phyloP scores from a whole-genome alignment of 1,140 invertebrate species.

The Zaprionus tsacasi region DNA sequence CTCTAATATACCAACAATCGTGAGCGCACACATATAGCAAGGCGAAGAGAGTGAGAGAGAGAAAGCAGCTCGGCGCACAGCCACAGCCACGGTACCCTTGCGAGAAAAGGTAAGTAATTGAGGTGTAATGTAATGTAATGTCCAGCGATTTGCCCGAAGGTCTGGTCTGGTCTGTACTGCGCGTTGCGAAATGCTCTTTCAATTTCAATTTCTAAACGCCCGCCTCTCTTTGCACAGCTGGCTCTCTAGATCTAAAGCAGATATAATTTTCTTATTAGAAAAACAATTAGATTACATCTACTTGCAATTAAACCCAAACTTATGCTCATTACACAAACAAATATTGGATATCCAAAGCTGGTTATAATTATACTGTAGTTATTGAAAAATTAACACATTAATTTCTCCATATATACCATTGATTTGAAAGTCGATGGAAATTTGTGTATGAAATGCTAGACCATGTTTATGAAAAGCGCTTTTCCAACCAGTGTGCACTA shows the following conservation, averaged over 20 bases:
- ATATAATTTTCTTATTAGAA: neutral
- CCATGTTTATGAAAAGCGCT: slow-evolving; percentile 32
- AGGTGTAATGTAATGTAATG: slow-evolving; percentile 58
- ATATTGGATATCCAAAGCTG: too few species aligned
- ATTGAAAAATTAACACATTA: too few species aligned
- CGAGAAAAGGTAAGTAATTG: slow-evolving; percentile 61
- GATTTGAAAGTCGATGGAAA: neutral
- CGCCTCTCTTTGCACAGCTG: slow-evolving; percentile 39
- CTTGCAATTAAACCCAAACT: neutral
- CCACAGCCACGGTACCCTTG: slow-evolving; percentile 50
- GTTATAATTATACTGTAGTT: too few species aligned
- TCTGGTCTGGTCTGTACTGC: slow-evolving; percentile 25
- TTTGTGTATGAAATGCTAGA: neutral
- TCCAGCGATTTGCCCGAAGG: slow-evolving; percentile 49
- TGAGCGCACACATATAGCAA: slow-evolving; percentile 50
- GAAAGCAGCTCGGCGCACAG: slow-evolving; percentile 45
- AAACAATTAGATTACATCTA: neutral
- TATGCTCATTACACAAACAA: neutral
- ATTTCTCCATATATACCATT: neutral
- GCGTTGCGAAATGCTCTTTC: slow-evolving; percentile 32
- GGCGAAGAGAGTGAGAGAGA: slow-evolving; percentile 29
- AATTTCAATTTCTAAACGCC: slow-evolving; percentile 22
- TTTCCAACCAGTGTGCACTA: slow-evolving; percentile 48
- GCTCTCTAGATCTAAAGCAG: neutral
- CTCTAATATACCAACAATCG: slow-evolving; percentile 79